These are phyloP conservation scores for Chlorospingus flavigularis DNA, from an alignment of 2,797 vertebrate genomes.

Conservation along the genomic window DNA sequence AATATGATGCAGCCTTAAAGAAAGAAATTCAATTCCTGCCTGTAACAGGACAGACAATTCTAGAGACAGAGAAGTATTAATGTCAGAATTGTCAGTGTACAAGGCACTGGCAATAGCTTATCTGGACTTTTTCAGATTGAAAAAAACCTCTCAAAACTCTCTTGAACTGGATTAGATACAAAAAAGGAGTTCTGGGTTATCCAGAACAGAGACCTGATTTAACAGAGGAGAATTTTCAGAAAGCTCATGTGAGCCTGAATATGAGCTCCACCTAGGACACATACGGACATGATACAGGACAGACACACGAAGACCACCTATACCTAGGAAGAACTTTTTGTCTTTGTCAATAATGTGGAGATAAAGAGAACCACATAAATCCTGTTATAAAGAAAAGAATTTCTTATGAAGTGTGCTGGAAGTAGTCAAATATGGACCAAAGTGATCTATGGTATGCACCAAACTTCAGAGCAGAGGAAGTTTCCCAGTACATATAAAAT, in stretches of 20 bases:
- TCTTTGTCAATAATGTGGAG: neutral
- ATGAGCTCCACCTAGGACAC: neutral
- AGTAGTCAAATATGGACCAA: neutral
- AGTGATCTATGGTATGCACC: neutral
- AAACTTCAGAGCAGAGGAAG: neutral
- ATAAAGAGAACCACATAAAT: neutral
- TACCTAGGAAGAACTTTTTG: neutral
- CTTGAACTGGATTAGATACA: neutral
- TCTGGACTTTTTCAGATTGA: neutral
- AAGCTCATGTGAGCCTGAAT: neutral
- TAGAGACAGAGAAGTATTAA: neutral
- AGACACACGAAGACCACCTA: neutral
- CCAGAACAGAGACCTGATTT: neutral
- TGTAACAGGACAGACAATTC: neutral
- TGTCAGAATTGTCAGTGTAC: neutral
- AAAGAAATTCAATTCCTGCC: neutral
- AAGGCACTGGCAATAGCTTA: neutral
- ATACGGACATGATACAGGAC: neutral
- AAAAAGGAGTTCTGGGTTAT: neutral
- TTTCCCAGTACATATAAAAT: neutral
- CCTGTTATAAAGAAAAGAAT: neutral
- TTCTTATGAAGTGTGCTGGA: neutral
- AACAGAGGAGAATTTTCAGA: neutral
- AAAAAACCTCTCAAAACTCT: fast-evolving
- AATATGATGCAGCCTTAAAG: neutral